phyloP scores from a whole-genome alignment of 2,888 invertebrate genomes.

The Cantharis flavilabris region DNA sequence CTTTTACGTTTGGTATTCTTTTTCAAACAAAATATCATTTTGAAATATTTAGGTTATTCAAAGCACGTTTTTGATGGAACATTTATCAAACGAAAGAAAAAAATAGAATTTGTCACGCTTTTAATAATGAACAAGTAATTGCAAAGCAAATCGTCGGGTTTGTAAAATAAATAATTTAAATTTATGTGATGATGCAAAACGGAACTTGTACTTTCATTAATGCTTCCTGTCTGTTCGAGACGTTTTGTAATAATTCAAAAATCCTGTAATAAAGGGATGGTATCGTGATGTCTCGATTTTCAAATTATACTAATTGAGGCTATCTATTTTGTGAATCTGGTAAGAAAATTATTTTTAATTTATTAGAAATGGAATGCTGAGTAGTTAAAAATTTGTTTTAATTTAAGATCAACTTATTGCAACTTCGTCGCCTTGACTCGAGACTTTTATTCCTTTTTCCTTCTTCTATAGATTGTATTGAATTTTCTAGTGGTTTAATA shows the following conservation, averaged over 20 bases:
- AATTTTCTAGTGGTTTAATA: neutral
- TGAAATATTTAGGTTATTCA: slow-evolving; percentile 5
- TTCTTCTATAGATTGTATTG: neutral
- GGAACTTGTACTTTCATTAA: neutral
- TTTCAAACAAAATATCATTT: neutral
- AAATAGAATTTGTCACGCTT: slow-evolving; percentile 8
- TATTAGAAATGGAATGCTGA: neutral
- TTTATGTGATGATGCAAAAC: neutral
- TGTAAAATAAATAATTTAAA: neutral
- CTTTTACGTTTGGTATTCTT: neutral
- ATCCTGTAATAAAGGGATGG: neutral
- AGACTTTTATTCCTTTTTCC: neutral
- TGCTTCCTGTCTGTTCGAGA: neutral
- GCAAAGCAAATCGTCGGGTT: neutral
- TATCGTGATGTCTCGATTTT: neutral
- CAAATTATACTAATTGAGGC: neutral
- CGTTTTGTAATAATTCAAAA: neutral
- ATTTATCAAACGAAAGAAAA: slow-evolving; percentile 3
- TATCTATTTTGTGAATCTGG: neutral
- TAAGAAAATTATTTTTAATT: neutral
- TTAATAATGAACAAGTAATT: neutral
- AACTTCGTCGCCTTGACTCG: neutral
- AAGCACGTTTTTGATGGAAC: slow-evolving; percentile 2
- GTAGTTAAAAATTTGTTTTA: neutral
- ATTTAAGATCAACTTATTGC: neutral